Base-by-base conservation (phyloP, 2,797 vertebrate genomes). In the Nannoperca australis region DNA sequence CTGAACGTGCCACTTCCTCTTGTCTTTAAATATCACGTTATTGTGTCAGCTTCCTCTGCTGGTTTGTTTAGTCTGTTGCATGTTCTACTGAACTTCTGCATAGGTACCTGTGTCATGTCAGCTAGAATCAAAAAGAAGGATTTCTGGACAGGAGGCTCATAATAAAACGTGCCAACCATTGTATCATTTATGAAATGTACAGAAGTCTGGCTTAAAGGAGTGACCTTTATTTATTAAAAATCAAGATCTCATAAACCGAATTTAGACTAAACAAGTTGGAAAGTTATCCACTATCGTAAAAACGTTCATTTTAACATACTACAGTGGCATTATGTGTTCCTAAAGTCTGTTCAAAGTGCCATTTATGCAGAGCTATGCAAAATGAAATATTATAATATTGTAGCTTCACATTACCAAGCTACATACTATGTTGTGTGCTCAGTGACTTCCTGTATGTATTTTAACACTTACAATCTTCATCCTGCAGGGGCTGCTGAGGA, bases 401-500 rank as follows among this genome's bases (percentile, higher is more conserved):
- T 18, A 45, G 14, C 15, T 61, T 49, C 38, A 68, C 34, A 34
- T 27, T 27, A 24, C 17, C 36, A 59, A 75, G 20, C 10, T 42
- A 20, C 10, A 18, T 44, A 27, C 24, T 27, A 10, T 47, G 2
- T 8, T 60, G 24, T 64, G 38, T 40, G 38, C 42, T 56, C 51
- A 11, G 32, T 22, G 7, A 36, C 27, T 55, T 58, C 7, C 76
- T 58, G 11, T 55, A 38, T 51, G 10, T 24, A 24, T 78, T 63
- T 1, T 18, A 73, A 65, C 68, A 79, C 38, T 73, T 85, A 38
- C 34, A 12, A 1, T 70, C 1, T 86, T 76, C 56, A 7, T 79
- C 83, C 78, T 88, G 18, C 76, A 99, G 98, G 98, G 97, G 59
- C 91, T 98, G 85, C 88, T 99, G 85, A 96, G 97, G 77, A 96